A percentile compares a stretch with the other conserved stretches of the same genome.
phyloP scores from a whole-genome alignment of 2,797 vertebrate genomes.

The Hemibagrus guttatus region DNA sequence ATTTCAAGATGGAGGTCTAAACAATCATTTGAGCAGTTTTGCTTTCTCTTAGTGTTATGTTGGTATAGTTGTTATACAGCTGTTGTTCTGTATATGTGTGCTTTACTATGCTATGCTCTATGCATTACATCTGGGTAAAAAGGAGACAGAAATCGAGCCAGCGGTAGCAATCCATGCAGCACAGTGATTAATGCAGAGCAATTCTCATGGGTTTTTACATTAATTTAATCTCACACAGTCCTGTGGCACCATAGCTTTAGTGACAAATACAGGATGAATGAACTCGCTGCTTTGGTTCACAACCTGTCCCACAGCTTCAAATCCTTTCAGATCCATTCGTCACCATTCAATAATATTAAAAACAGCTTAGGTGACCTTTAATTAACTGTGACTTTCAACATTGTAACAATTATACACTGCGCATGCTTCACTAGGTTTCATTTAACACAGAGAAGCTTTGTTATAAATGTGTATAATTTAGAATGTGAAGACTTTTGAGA shows the following conservation, averaged over 20 bases:
- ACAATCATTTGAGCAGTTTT: not conserved
- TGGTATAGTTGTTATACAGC: not conserved
- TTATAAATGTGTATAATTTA: slow-evolving; percentile 61
- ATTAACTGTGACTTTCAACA: slow-evolving; percentile 61
- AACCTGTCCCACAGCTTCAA: slow-evolving; percentile 31
- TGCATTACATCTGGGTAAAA: slow-evolving; percentile 22
- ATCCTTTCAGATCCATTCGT: slow-evolving; percentile 27
- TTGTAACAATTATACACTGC: slow-evolving; percentile 57
- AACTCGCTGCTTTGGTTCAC: slow-evolving; percentile 1
- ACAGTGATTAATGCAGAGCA: slow-evolving; percentile 41
- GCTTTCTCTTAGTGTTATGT: not conserved
- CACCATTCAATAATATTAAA: slow-evolving; percentile 45
- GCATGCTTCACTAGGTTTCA: slow-evolving; percentile 56
- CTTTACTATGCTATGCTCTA: not conserved
- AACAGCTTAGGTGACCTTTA: slow-evolving; percentile 60
- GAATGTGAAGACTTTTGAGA: slow-evolving; percentile 48
- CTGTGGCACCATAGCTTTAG: not conserved
- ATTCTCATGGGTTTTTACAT: slow-evolving; percentile 16
- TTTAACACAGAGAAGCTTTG: slow-evolving; percentile 53
- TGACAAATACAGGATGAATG: slow-evolving; percentile 16
- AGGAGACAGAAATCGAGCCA: slow-evolving; percentile 40
- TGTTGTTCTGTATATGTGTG: not conserved
- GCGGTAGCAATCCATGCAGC: slow-evolving; percentile 35
- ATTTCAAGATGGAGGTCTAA: not conserved
- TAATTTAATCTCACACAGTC: slow-evolving; percentile 17